Evolutionary conservation across 2,113 vertebrate genomes (phyloP), one percentile per base, ranked within the genome.

Genomic region (Cisticola juncidis): DNA sequence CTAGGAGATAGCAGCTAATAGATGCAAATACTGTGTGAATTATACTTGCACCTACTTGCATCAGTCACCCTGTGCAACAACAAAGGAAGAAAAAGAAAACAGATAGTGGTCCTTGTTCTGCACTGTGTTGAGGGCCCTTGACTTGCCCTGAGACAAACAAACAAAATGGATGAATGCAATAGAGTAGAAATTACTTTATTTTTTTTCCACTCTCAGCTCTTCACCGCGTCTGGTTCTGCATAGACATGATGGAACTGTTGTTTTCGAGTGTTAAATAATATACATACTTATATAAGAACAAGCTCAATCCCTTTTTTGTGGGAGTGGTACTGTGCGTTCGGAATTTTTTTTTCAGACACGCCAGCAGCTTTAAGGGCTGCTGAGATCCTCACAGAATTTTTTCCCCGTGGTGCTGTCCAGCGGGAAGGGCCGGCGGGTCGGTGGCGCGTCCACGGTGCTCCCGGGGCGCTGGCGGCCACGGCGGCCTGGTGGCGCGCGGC

Each of bases 241-340:
- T 78, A 25, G 64, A 86, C 68, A 79, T 74, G 93, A 88, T 81
- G 82, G 53, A 96, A 24, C 88, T 88, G 93, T 95, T 96, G 94
- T 19, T 90, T 94, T 94, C 8, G 31, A 88, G 94, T 93, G 93
- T 94, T 96, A 94, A 95, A 95, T 95, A 92, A 95, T 96, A 95
- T 96, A 94, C 94, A 96, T 94, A 88, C 85, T 96, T 97, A 96
- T 2, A 70, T 96, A 97, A 96, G 90, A 92, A 89, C 61, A 50
- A 82, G 73, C 87, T 91, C 66, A 54, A 80, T 90, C 47, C 33
- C 33, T 66, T 71, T 88, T 94, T 90, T 82, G 88, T 80, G 86
- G 92, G 93, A 95, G 90, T 56, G 68, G 90, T 88, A 74, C 82
- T 48, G 81, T 35, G 61, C 23, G 9, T 91, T 86, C 29, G 36